Evolutionary conservation across 1,140 invertebrate genomes (phyloP).

Genomic region (Hylyphantes graminicola): DNA sequence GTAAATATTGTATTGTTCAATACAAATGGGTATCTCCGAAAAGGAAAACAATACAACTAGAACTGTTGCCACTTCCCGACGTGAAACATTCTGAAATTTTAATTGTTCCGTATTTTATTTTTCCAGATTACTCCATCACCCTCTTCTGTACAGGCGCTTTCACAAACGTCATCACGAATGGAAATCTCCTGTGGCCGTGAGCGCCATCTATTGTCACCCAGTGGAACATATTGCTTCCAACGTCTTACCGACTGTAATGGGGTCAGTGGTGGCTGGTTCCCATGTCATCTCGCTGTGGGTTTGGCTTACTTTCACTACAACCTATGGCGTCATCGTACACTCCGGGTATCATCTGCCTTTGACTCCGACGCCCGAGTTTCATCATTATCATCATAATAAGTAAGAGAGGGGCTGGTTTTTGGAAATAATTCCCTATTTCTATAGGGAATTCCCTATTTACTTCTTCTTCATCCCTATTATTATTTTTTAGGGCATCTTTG

Average conservation of each 20-base stretch:
- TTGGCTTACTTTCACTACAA: constrained; percentile 48
- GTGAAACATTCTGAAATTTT: too few relatives aligned
- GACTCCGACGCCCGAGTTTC: constrained; percentile 59
- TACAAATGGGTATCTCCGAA: too few relatives aligned
- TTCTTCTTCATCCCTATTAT: neutral
- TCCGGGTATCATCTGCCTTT: constrained; percentile 62
- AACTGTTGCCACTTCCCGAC: too few relatives aligned
- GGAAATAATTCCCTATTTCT: neutral
- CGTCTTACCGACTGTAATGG: constrained; percentile 53
- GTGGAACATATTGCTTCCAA: constrained; percentile 61
- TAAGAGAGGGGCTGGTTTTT: constrained; percentile 17
- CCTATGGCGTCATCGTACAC: constrained; percentile 57
- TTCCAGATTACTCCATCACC: constrained; percentile 59
- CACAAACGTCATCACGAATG: constrained; percentile 63
- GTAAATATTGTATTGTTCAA: too few relatives aligned
- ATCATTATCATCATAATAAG: constrained; percentile 63
- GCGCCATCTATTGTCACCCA: constrained; percentile 62
- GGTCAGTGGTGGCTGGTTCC: constrained; percentile 37
- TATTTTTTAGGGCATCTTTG: neutral
- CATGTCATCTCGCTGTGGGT: constrained; percentile 41
- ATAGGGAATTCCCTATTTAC: neutral
- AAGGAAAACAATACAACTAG: too few relatives aligned
- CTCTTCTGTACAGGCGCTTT: constrained; percentile 52
- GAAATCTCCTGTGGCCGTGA: constrained; percentile 60
- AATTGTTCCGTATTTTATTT: too few relatives aligned